These are phyloP conservation scores for Neosalanx taihuensis DNA, from an alignment of 2,797 vertebrate genomes.

Conservation along the genomic window DNA sequence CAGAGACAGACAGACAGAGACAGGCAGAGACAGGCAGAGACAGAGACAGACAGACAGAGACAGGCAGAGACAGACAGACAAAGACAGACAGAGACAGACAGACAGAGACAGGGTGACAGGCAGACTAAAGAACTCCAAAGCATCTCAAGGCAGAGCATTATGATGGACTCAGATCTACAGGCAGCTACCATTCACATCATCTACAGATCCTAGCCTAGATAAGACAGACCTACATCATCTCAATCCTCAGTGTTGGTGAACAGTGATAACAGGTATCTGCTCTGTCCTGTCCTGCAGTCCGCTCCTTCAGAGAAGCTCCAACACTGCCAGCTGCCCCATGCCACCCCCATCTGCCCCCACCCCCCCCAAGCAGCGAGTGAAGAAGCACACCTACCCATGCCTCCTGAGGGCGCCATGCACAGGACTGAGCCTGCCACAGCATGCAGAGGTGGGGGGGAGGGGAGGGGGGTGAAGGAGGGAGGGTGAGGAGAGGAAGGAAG, in stretches of 20 bases:
- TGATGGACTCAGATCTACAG: too few relatives aligned
- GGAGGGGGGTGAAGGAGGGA: conserved; percentile 1
- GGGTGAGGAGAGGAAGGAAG: conserved; percentile 3
- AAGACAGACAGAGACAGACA: too few relatives aligned
- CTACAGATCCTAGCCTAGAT: not conserved
- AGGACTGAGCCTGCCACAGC: conserved; percentile 79
- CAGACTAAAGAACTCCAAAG: not conserved
- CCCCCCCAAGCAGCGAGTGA: conserved; percentile 10
- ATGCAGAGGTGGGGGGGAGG: conserved; percentile 79
- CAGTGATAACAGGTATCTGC: too few relatives aligned
- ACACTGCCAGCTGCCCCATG: not conserved
- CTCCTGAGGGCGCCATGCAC: conserved; percentile 81
- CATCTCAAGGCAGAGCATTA: not conserved
- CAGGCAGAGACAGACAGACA: not conserved
- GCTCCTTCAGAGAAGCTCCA: not conserved
- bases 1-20: not conserved
- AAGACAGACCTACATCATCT: too few relatives aligned
- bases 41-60: not conserved
- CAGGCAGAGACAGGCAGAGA: not conserved
- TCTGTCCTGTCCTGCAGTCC: not conserved
- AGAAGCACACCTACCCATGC: conserved; percentile 74
- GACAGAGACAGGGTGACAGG: too few relatives aligned
- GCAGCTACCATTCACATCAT: not conserved
- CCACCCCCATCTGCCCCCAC: not conserved
- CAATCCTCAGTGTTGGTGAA: too few relatives aligned